Base-by-base conservation (phyloP, 2,113 vertebrate genomes). In the Trochalopteron elliotii region DNA sequence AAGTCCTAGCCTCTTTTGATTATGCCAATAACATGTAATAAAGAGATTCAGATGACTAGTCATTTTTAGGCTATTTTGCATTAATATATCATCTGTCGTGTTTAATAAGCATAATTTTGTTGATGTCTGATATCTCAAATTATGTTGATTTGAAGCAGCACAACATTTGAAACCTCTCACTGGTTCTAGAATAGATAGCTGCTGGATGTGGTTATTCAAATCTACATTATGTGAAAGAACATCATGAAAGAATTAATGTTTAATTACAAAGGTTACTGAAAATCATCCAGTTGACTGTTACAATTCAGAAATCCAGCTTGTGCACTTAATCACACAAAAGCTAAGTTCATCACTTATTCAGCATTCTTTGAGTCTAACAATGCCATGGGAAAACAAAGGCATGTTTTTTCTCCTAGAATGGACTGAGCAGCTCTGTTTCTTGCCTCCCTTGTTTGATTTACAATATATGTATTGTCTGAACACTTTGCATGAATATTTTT, bases 391-490 rank as follows among this genome's bases (percentile, higher is more conserved):
- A 94, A 94, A 94, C 91, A 95, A 94, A 90, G 80, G 60, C 72
- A 65, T 88, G 87, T 56, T 83, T 91, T 94, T 69, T 67, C 88
- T 72, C 60, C 92, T 75, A 37, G 74, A 95, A 96, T 89, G 61
- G 81, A 84, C 94, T 95, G 72, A 39, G 52, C 60, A 86, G 56
- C 67, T 95, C 83, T 93, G 15, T 71, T 92, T 94, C 53, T 96
- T 78, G 79, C 67, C 68, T 95, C n/a, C 77, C 60, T 91, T 92
- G 75, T 95, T 95, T 79, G 47, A 45, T 56, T 91, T 68, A 97
- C 95, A 97, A 86, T 96, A 20, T 42, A 21, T 8, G 20, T 59
- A 88, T 95, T 97, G 95, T 97, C 70, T 88, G 47, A 76, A 35
- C 33, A 37, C 11, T 88, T 40, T 90, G 67, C 63, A 49, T 85